A percentile compares a stretch with the other conserved stretches of the same genome.
These are phyloP conservation scores for Prorops nasuta DNA, from an alignment of 1,140 invertebrate genomes.

Conservation along the genomic window DNA sequence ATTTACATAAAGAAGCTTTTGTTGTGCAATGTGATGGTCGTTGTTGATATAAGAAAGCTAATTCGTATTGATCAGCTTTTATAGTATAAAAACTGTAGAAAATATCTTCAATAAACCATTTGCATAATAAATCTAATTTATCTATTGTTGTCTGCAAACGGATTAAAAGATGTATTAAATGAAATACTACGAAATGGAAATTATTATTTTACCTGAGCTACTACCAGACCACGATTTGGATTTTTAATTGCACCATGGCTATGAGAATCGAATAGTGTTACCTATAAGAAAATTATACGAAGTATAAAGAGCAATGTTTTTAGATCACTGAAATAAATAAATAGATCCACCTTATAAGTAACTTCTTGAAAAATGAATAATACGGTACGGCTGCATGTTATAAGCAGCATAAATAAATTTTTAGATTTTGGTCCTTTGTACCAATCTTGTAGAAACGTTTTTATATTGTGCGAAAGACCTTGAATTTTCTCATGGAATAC, in stretches of 20 bases:
- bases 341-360: constrained; percentile 35
- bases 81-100: constrained; percentile 38
- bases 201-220: constrained; percentile 48
- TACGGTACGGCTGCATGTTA: constrained; percentile 48
- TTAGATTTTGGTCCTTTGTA: constrained; percentile 33
- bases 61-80: constrained; percentile 41
- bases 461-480: constrained; percentile 38
- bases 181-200: too few species aligned
- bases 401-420: constrained; percentile 50
- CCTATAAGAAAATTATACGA: too few species aligned
- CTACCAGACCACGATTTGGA: constrained; percentile 40
- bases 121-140: constrained; percentile 38
- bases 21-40: constrained; percentile 7
- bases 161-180: too few species aligned
- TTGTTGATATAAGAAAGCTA: constrained; percentile 45
- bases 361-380: constrained; percentile 51
- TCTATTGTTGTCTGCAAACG: constrained; percentile 36
- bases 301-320: too few species aligned
- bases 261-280: constrained; percentile 50
- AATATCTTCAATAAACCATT: constrained; percentile 43
- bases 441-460: constrained; percentile 41
- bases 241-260: constrained; percentile 32
- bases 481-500: constrained; percentile 43
- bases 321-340: too few species aligned
- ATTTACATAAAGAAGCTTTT: constrained; percentile 13